These are phyloP conservation scores for Caranx melampygus DNA, from an alignment of 2,113 vertebrate species.

Conservation along the genomic window DNA sequence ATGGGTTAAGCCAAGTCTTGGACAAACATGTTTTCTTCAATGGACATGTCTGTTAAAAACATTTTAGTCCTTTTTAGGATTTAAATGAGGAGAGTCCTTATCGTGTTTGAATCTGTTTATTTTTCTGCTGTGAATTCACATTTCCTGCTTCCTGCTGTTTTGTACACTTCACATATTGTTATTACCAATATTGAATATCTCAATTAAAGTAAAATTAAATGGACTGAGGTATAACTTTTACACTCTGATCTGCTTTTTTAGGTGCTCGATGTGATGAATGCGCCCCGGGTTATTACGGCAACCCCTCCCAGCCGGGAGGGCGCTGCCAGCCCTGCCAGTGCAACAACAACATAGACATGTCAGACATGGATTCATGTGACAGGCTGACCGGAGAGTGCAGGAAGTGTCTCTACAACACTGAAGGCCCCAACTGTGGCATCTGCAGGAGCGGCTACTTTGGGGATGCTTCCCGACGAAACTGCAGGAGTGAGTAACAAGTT, in stretches of 20 bases:
- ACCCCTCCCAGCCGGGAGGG: conserved; percentile 88
- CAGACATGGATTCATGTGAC: conserved; percentile 88
- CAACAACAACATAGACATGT: conserved; percentile 92
- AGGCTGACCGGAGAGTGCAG: conserved; percentile 88
- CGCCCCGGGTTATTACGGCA: conserved; percentile 94
- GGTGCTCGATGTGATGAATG: conserved; percentile 93
- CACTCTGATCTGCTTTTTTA: conserved; percentile 58
- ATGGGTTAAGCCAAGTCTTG: not conserved
- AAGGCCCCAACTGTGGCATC: conserved; percentile 87
- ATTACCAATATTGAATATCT: not conserved
- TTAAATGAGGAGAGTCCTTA: not conserved
- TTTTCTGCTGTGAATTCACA: not conserved
- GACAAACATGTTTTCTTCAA: conserved; percentile 23
- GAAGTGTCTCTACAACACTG: conserved; percentile 92
- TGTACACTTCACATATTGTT: not conserved
- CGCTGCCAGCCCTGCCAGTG: conserved; percentile 92
- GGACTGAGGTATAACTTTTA: not conserved
- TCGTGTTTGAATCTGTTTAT: not conserved
- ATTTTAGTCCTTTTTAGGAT: not conserved
- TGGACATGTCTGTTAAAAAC: not conserved
- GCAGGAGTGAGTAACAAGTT: conserved; percentile 88
- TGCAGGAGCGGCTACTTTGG: conserved; percentile 91
- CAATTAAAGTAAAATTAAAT: not conserved
- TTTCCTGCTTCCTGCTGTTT: conserved; percentile 19
- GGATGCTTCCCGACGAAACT: conserved; percentile 89